These are phyloP conservation scores for Perodicticus potto DNA, from an alignment of 2,797 vertebrate species.

Conservation along the genomic window DNA sequence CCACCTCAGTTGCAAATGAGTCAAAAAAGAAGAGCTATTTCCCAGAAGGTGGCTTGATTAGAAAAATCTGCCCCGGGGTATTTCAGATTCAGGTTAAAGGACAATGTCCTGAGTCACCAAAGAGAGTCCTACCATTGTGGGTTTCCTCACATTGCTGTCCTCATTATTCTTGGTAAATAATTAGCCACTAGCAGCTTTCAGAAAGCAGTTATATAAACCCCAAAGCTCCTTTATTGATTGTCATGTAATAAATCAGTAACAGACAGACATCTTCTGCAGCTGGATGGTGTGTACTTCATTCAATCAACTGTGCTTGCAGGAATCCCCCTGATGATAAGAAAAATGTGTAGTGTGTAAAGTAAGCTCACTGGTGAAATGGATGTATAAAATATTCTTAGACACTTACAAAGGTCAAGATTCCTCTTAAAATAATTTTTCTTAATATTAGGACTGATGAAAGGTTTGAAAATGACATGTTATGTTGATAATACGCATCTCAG, in stretches of 20 bases:
- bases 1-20: constrained; percentile 55
- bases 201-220: constrained; percentile 12
- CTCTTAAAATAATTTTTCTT: neutral
- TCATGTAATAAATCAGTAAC: constrained; percentile 5
- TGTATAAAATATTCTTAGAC: neutral
- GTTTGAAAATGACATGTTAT: neutral
- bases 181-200: constrained; percentile 31
- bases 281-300: neutral
- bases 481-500: neutral
- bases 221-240: neutral
- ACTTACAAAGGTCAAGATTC: neutral
- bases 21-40: constrained; percentile 58
- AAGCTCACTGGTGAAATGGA: neutral
- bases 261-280: neutral
- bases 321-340: neutral
- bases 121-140: neutral
- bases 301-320: neutral
- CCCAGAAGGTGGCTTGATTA: constrained; percentile 42
- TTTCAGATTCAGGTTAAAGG: constrained; percentile 39
- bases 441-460: neutral
- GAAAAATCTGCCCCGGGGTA: constrained; percentile 22
- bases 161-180: constrained; percentile 31
- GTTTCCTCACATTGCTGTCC: constrained; percentile 16
- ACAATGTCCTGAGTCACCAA: neutral
- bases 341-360: neutral